Evolutionary conservation across 2,888 invertebrate genomes (phyloP).

Genomic region (Chymomyza procnemis): DNA sequence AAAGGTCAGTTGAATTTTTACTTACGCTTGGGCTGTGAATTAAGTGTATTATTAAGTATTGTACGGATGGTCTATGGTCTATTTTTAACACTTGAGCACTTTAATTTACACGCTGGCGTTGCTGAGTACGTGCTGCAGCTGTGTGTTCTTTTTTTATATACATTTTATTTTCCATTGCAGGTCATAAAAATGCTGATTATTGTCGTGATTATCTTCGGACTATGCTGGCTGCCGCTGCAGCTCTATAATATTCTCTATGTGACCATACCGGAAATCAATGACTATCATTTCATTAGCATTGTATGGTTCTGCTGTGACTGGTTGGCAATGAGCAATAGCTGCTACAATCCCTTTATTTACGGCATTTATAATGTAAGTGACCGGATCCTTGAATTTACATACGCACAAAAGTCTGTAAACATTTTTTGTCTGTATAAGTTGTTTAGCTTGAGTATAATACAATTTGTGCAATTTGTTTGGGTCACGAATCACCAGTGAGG

Average conservation of each 20-base stretch:
- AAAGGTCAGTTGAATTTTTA: conserved; percentile 82
- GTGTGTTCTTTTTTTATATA: not conserved
- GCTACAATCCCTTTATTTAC: conserved; percentile 94
- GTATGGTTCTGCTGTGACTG: conserved; percentile 92
- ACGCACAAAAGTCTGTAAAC: not conserved
- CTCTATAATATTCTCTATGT: conserved; percentile 86
- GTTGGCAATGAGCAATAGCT: conserved; percentile 93
- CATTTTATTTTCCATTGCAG: conserved; percentile 79
- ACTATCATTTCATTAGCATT: conserved; percentile 89
- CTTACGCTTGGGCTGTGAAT: not conserved
- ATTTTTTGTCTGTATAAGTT: not conserved
- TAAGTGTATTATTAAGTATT: not conserved
- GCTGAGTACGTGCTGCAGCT: not conserved
- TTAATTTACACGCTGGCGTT: conserved; percentile 8
- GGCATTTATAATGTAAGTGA: conserved; percentile 91
- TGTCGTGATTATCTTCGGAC: conserved; percentile 88
- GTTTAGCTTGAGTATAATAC: not conserved
- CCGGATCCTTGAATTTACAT: not conserved
- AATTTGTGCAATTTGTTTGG: not conserved
- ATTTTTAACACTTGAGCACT: conserved; percentile 6
- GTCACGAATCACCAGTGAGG: too few relatives aligned
- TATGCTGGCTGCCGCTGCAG: conserved; percentile 91
- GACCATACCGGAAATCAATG: conserved; percentile 84
- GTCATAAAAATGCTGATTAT: conserved; percentile 93
- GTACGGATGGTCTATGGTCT: conserved; percentile 1